Evolutionary conservation across 2,797 vertebrate genomes (phyloP), one percentile per base, ranked within the genome.

Genomic region (Anomalospiza imberbis): DNA sequence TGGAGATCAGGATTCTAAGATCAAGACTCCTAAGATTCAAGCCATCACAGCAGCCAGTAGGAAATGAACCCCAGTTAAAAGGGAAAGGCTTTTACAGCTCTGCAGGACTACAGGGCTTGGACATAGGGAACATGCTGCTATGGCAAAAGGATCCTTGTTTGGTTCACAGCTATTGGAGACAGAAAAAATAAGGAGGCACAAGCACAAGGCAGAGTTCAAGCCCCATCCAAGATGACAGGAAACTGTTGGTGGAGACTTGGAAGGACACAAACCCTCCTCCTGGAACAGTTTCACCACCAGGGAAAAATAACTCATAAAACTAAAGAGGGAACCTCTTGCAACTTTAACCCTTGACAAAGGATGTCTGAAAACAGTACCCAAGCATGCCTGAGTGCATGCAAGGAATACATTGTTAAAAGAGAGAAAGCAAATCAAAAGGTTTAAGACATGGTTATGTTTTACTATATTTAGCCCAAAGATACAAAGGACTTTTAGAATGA

Each of bases 1-100:
- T 87, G 92, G 92, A 92, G 84, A 91, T 95, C 95, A 85, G 71
- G 54, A 61, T 29, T 68, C 66, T 71, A 71, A 71, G 84, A 76
- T 75, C 76, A 82, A 67, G 61, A 68, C 85, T 91, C 51, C 61
- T 65, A 76, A 83, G 68, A 89, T 36, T 72, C 71, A 90, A 89
- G 72, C 24, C 77, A 79, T 74, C 87, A 61, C 38, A 85, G 67
- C 71, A 85, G 65, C 61, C 93, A 83, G 79, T 15, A 61, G 70
- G 67, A 90, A 94, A 88, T 38, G 29, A 91, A 71, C 28, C 26
- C 36, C 20, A 36, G 34, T 48, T 72, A 68, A 94, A 91, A 94
- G 44, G 58, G 79, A 90, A 84, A 88, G 47, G 78, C 57, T 85
- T 91, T 89, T 47, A 65, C n/a, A 91, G 78, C 50, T 92, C 81